Conservation (phyloP, 2,888 invertebrate species). For the Zele albiditarsus region DNA sequence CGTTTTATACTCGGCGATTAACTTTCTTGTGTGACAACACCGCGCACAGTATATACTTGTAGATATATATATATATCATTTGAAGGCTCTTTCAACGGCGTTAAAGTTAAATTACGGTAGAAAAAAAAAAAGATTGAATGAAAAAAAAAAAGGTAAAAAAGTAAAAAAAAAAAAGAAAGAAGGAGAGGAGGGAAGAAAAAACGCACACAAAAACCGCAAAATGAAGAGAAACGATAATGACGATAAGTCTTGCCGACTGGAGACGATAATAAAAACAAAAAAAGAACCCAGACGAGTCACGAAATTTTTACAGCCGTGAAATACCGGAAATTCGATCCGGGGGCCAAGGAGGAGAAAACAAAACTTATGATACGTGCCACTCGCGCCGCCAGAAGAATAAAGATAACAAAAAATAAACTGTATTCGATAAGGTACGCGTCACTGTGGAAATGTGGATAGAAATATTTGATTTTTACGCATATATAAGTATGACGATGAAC, state of each 20-base stretch:
- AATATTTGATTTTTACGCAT: not conserved
- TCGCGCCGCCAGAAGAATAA: conserved; percentile 41
- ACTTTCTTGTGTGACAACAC: conserved; percentile 36
- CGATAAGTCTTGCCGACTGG: conserved; percentile 35
- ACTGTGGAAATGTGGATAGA: conserved; percentile 40
- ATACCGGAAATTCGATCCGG: conserved; percentile 46
- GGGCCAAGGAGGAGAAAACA: conserved; percentile 32
- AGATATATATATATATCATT: conserved; percentile 20
- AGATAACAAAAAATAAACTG: conserved; percentile 37
- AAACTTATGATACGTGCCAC: conserved; percentile 41
- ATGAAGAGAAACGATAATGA: conserved; percentile 34
- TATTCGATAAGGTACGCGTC: conserved; percentile 39
- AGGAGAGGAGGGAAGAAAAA: conserved; percentile 44
- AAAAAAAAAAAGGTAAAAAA: conserved; percentile 47
- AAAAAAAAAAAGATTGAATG: conserved; percentile 45
- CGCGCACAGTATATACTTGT: conserved; percentile 7
- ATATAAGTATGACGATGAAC: conserved; percentile 4
- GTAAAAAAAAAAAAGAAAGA: conserved; percentile 45
- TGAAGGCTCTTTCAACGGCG: conserved; percentile 18
- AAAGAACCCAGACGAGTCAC: conserved; percentile 34
- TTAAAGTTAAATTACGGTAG: conserved; percentile 47
- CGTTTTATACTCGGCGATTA: conserved; percentile 53
- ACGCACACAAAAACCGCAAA: conserved; percentile 26
- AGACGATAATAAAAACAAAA: conserved; percentile 33
- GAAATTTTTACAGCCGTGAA: conserved; percentile 43